Evolutionary conservation across 2,797 vertebrate species (phyloP).

Genomic region (Taeniopygia guttata): DNA sequence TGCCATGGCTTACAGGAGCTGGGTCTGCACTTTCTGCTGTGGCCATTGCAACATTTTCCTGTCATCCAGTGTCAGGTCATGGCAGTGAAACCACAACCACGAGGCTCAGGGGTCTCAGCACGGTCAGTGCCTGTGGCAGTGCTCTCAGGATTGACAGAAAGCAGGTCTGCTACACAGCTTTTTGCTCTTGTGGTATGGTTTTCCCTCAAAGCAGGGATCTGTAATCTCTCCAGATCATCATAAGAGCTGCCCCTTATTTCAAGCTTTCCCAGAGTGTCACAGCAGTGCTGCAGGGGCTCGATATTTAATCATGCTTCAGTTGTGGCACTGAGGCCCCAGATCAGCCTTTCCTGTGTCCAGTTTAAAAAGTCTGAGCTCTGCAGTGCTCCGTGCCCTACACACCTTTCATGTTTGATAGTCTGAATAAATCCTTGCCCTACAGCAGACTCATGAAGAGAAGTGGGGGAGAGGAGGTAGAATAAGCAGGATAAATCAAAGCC

Average conservation of each 20-base stretch:
- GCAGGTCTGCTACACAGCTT: neutral
- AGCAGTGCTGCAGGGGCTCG: neutral
- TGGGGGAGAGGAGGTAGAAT: neutral
- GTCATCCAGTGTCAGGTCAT: neutral
- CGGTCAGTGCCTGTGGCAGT: neutral
- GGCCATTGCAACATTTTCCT: slow-evolving; percentile 38
- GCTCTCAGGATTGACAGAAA: neutral
- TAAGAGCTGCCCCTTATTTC: neutral
- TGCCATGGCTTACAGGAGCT: neutral
- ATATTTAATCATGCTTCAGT: neutral
- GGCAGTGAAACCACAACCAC: neutral
- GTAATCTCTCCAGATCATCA: neutral
- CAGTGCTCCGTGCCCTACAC: neutral
- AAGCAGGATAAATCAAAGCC: neutral
- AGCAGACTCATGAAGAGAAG: neutral
- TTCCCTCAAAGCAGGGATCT: neutral
- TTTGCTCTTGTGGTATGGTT: neutral
- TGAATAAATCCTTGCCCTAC: neutral
- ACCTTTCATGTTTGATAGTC: neutral
- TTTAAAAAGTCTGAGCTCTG: neutral
- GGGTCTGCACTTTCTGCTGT: neutral
- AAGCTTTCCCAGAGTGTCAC: neutral
- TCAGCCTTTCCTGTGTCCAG: neutral
- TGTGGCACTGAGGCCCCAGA: neutral
- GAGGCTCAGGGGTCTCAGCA: neutral